Conservation (phyloP, 2,888 invertebrate genomes). For the Seladonia tumulorum region DNA sequence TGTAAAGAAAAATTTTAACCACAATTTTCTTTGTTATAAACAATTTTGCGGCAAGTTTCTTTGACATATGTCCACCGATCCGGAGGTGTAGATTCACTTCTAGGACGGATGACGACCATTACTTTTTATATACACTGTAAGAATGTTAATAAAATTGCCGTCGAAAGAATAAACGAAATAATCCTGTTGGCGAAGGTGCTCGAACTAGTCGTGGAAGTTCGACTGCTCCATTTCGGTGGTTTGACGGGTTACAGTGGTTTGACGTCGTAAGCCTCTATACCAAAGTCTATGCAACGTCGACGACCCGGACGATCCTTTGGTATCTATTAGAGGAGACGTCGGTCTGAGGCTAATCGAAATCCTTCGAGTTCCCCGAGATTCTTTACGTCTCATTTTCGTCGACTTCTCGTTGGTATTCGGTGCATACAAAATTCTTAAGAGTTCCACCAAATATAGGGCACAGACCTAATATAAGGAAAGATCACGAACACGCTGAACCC, state of each 20-base stretch:
- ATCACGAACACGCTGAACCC: background rate
- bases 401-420: background rate
- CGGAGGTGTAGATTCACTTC: too few relatives aligned
- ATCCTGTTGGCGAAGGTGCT: background rate
- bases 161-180: background rate
- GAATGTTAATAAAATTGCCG: background rate
- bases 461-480: background rate
- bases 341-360: background rate
- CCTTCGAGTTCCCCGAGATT: constrained; percentile 5
- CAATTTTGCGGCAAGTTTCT: too few relatives aligned
- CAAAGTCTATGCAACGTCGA: background rate
- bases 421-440: background rate
- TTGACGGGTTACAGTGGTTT: constrained; percentile 8
- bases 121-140: too few relatives aligned
- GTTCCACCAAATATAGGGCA: background rate
- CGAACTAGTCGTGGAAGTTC: constrained; percentile 1
- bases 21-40: too few relatives aligned
- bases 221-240: constrained; percentile 5
- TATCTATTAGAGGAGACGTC: background rate
- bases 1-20: too few relatives aligned
- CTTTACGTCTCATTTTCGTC: background rate
- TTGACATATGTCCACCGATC: too few relatives aligned
- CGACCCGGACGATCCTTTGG: constrained; percentile 15
- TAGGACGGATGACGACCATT: too few relatives aligned
- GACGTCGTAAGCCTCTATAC: constrained; percentile 10